Evolutionary conservation across 1,140 invertebrate genomes (phyloP), one percentile per base, ranked within the genome.

Genomic region (Apis cerana): DNA sequence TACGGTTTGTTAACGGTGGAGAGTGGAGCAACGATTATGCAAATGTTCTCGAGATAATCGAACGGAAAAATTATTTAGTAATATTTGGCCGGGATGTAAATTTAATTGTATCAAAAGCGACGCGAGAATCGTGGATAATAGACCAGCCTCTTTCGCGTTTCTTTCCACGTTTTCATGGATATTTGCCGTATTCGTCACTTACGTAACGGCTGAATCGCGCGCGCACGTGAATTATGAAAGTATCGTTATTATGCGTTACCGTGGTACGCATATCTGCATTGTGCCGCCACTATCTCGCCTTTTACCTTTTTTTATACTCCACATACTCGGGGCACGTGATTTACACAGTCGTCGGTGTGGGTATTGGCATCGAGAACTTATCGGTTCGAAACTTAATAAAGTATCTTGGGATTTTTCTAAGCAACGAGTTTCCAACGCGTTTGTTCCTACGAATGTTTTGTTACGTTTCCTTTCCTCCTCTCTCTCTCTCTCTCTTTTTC

Each of bases 211-310:
- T 43, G 68, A 71, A 87, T 87, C 78, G 85, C 62, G 69, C 74
- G 81, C 72, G 67, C 59, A 65, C 56, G 85, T 78, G 86, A 88
- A 88, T 88, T 88, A 85, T 74, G 87, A 88, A 88, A 87, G 82
- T 88, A 82, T 71, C 75, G 72, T 79, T 85, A 77, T 88, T 88
- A 64, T 68, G 62, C 75, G 82, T 67, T 75, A 59, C 33, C 58
- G 71, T 56, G 70, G 54, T 71, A 75, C 61, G 64, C 65, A 58
- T 85, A 71, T 81, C 77, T 69, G 52, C 68, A 80, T 85, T 88
- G 82, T 72, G 56, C 56, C 21, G 52, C 64, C 56, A 70, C 50
- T 69, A 76, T 65, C 54, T 65, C 64, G 54, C 59, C 62, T 78
- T 65, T 77, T 61, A 72, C 74, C 50, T 77, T 59, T 75, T 86